These are phyloP conservation scores for Heliconius charithonia DNA, from an alignment of 2,888 invertebrate species.

Conservation along the genomic window DNA sequence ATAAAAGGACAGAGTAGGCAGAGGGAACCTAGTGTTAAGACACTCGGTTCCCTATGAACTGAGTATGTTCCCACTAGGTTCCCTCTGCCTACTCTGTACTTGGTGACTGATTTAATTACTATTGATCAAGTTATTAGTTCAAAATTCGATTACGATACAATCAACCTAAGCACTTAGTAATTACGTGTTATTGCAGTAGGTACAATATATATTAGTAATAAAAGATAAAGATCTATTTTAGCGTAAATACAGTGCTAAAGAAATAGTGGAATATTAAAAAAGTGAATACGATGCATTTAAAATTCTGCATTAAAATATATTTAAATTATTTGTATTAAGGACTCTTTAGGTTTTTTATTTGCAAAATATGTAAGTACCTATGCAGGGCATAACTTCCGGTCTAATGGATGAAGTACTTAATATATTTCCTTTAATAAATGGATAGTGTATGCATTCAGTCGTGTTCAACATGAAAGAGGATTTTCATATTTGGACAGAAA, in stretches of 20 bases:
- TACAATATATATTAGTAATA: too few species aligned
- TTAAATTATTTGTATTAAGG: not conserved
- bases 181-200: too few species aligned
- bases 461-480: not conserved
- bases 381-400: not conserved
- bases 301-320: not conserved
- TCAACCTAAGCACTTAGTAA: too few species aligned
- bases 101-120: not conserved
- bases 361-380: not conserved
- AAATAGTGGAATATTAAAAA: not conserved
- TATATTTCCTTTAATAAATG: slow-evolving; percentile 1
- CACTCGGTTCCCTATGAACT: too few species aligned
- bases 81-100: too few species aligned
- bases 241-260: too few species aligned
- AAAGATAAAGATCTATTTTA: too few species aligned
- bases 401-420: not conserved
- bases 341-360: not conserved
- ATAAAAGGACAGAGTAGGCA: too few species aligned
- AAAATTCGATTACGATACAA: not conserved
- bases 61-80: too few species aligned
- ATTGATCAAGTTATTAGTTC: not conserved
- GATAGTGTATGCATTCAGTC: not conserved
- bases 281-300: not conserved
- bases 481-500: not conserved
- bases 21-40: too few species aligned